Conservation (phyloP, 2,888 invertebrate genomes). For the Eupithecia tripunctaria region DNA sequence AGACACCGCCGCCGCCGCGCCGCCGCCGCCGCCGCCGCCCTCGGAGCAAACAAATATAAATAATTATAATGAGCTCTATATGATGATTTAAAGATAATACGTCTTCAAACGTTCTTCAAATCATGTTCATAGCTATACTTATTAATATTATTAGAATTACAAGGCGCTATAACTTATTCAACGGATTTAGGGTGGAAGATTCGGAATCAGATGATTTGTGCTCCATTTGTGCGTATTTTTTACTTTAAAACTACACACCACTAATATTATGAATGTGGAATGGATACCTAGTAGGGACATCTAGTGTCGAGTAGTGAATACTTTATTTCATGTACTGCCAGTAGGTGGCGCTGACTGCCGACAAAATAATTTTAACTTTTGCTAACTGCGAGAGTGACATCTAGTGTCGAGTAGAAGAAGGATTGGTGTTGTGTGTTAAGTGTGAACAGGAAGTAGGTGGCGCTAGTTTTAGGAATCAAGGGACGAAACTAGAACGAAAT, state of each 20-base stretch:
- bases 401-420: constrained; percentile 13
- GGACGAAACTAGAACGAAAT: neutral
- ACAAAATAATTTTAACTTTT: constrained; percentile 7
- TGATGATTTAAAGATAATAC: too few species aligned
- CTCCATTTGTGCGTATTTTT: neutral
- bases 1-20: neutral
- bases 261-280: neutral
- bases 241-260: neutral
- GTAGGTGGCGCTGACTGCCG: neutral
- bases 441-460: neutral
- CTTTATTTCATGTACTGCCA: neutral
- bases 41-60: too few species aligned
- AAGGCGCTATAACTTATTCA: neutral
- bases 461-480: neutral
- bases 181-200: neutral
- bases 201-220: neutral
- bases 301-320: neutral
- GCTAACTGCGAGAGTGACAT: neutral
- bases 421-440: neutral
- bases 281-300: neutral
- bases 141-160: neutral
- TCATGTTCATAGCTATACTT: neutral
- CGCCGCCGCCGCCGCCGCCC: too few species aligned
- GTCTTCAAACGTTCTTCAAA: too few species aligned
- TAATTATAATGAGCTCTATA: too few species aligned